phyloP scores from a whole-genome alignment of 2,888 invertebrate genomes.

The Drosophila mercatorum region DNA sequence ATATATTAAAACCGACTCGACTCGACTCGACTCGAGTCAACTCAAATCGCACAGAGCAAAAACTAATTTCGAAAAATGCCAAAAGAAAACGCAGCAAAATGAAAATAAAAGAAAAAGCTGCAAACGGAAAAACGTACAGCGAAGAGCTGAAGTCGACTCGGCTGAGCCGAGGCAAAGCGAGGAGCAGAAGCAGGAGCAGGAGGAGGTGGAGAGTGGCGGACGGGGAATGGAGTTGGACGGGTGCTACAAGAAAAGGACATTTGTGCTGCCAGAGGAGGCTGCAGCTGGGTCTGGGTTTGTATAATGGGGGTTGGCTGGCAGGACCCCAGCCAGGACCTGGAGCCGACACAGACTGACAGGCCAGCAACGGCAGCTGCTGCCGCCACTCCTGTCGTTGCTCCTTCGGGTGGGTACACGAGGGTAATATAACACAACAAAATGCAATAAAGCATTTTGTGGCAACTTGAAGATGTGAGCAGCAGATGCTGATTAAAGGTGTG shows the following conservation, averaged over 20 bases:
- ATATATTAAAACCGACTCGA: constrained; percentile 82
- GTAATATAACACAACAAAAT: constrained; percentile 81
- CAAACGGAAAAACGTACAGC: constrained; percentile 33
- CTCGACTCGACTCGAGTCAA: constrained; percentile 73
- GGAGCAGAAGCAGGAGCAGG: constrained; percentile 23
- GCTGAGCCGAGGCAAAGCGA: constrained; percentile 18
- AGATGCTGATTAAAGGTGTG: constrained; percentile 82
- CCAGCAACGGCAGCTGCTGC: constrained; percentile 61
- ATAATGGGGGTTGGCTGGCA: constrained; percentile 29
- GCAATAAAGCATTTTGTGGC: constrained; percentile 82
- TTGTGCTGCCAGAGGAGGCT: constrained; percentile 59
- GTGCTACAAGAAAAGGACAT: constrained; percentile 73
- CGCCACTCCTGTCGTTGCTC: constrained; percentile 20
- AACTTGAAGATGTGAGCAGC: constrained; percentile 81
- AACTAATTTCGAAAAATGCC: constrained; percentile 83
- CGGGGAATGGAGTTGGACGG: constrained; percentile 28
- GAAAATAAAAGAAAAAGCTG: constrained; percentile 64
- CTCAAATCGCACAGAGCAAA: constrained; percentile 72
- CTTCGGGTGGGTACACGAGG: constrained; percentile 61
- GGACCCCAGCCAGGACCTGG: constrained; percentile 46
- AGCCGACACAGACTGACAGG: constrained; percentile 69
- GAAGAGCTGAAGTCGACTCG: constrained; percentile 31
- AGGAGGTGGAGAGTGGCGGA: constrained; percentile 14
- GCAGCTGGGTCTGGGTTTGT: constrained; percentile 20
- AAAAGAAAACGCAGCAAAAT: constrained; percentile 76